Percentiles rank a stretch among this genome's conserved stretches.
These are phyloP conservation scores for Hydropotes inermis DNA, from an alignment of 2,113 vertebrate species.

Conservation along the genomic window DNA sequence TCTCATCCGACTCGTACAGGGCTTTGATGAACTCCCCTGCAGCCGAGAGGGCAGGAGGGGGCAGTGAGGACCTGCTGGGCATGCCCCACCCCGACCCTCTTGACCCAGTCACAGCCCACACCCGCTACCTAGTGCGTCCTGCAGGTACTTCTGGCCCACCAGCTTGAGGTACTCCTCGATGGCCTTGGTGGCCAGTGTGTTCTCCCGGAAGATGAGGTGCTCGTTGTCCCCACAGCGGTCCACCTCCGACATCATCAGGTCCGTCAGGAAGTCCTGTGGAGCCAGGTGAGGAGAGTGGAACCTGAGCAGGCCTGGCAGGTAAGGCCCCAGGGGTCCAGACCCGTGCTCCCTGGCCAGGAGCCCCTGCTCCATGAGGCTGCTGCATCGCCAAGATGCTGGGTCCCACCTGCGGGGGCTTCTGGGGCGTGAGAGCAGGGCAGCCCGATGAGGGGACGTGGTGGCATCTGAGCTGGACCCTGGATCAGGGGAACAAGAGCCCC, in stretches of 20 bases:
- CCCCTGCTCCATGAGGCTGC: neutral
- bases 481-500: neutral
- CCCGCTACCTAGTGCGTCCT: slow-evolving; percentile 94
- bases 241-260: slow-evolving; percentile 99
- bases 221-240: slow-evolving; percentile 99
- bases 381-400: neutral
- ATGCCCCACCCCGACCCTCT: neutral
- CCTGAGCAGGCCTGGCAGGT: neutral
- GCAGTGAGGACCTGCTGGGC: neutral
- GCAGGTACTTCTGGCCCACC: slow-evolving; percentile 98
- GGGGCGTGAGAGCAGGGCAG: neutral
- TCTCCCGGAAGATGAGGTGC: slow-evolving; percentile 99
- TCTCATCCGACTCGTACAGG: slow-evolving; percentile 98
- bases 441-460: neutral
- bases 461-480: neutral
- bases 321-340: neutral
- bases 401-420: neutral
- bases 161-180: slow-evolving; percentile 99
- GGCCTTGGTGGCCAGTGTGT: slow-evolving; percentile 97
- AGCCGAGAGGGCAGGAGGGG: neutral
- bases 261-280: slow-evolving; percentile 96
- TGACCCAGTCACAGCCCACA: neutral
- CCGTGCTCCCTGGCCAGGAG: neutral
- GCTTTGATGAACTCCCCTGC: slow-evolving; percentile 99
- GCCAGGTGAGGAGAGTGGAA: neutral